Conservation (phyloP, 2,113 vertebrate species). For the Toxotes chatareus region DNA sequence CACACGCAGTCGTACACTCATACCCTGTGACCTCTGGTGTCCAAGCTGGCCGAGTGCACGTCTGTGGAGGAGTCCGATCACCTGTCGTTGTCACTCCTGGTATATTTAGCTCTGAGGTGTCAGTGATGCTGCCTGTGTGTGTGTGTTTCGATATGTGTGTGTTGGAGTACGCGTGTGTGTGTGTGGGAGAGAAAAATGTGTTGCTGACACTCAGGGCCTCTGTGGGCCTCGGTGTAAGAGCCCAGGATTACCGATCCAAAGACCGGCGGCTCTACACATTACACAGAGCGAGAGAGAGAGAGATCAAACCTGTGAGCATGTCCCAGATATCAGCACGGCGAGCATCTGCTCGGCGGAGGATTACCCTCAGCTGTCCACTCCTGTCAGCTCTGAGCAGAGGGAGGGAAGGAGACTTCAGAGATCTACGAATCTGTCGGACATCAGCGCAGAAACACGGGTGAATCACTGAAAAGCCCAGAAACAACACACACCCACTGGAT, state of each 20-base stretch:
- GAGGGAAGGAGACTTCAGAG: conserved; percentile 21
- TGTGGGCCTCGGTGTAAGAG: conserved; percentile 49
- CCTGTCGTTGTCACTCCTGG: conserved; percentile 69
- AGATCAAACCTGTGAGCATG: conserved; percentile 61
- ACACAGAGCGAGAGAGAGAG: conserved; percentile 54
- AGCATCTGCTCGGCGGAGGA: conserved; percentile 72
- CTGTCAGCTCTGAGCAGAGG: conserved; percentile 43
- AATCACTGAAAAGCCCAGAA: conserved; percentile 5
- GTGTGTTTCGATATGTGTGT: conserved; percentile 34
- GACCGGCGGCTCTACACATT: conserved; percentile 63
- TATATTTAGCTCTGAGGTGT: conserved; percentile 79
- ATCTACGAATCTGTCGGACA: conserved; percentile 29
- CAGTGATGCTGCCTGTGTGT: conserved; percentile 61
- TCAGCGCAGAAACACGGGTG: neutral
- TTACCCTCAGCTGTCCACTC: conserved; percentile 72
- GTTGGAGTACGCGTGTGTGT: conserved; percentile 24
- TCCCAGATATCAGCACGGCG: conserved; percentile 54
- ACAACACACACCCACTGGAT: conserved; percentile 6
- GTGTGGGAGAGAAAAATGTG: conserved; percentile 60
- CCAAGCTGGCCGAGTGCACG: conserved; percentile 41
- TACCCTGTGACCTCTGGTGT: conserved; percentile 69
- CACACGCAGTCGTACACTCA: conserved; percentile 36
- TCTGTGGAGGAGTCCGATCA: conserved; percentile 62
- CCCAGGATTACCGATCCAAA: conserved; percentile 70
- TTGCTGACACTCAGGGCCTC: conserved; percentile 75